These are phyloP conservation scores for Abscondita cerata DNA, from an alignment of 2,888 invertebrate genomes.

Conservation along the genomic window DNA sequence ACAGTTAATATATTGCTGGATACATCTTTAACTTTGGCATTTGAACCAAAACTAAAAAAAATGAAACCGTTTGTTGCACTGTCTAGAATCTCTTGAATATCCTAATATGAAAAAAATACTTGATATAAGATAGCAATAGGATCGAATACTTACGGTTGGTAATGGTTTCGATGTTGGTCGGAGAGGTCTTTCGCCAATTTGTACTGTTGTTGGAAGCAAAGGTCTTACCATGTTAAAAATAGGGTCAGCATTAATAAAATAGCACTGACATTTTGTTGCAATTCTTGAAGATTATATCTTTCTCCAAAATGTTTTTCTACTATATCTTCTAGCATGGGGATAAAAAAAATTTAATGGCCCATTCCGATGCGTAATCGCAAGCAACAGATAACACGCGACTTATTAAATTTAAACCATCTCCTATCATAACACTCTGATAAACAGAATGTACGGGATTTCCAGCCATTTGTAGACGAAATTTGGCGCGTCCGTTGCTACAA, in stretches of 20 bases:
- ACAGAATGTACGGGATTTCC: conserved; percentile 64
- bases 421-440: too few relatives aligned
- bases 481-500: conserved; percentile 61
- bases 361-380: too few relatives aligned
- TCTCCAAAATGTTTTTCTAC: conserved; percentile 48
- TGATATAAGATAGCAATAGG: too few relatives aligned
- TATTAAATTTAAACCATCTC: too few relatives aligned
- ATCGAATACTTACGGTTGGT: conserved; percentile 47
- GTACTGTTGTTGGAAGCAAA: conserved; percentile 54
- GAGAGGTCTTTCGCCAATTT: conserved; percentile 57
- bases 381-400: neutral
- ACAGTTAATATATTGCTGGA: conserved; percentile 45
- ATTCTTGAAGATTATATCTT: conserved; percentile 37
- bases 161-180: conserved; percentile 53
- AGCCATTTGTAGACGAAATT: conserved; percentile 62
- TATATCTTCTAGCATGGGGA: conserved; percentile 20
- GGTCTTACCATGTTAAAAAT: conserved; percentile 54
- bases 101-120: too few relatives aligned
- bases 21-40: conserved; percentile 51
- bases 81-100: conserved; percentile 8
- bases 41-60: conserved; percentile 58
- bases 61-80: conserved; percentile 52
- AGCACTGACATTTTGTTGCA: conserved; percentile 48
- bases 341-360: too few relatives aligned
- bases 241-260: conserved; percentile 57